Base-by-base conservation (phyloP, 2,113 vertebrate genomes). In the Brachypteracias leptosomus region DNA sequence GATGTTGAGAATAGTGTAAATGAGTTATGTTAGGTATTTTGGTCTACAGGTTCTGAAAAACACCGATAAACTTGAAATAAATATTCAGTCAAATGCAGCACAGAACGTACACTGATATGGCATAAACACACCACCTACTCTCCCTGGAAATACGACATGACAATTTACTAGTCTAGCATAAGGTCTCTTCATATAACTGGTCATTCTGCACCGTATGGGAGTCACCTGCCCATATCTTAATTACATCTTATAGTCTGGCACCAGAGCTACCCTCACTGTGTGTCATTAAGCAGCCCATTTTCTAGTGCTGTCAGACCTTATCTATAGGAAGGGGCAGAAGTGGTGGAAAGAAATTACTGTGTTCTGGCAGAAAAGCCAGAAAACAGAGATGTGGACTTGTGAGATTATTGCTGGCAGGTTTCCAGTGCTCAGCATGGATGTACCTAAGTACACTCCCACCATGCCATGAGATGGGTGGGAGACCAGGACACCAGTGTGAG, bases 391-490 rank as follows among this genome's bases (percentile, higher is more conserved):
- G 24, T 47, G 9, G 33, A 10, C 51, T 35, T 54, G 54, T 6
- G 33, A 35, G 49, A 31, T 59, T 52, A 76, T 35, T 1, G 2
- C 61, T 74, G 68, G 28, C 22, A 28, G 52, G 33, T 38, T 93
- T 65, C 47, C 52, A 47, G 61, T 0, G 0, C 14, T 93, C 55
- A n/a, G 35, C 24, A 22, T 19, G 21, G 62, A 28, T 11, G 6
- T 54, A 18, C 22, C 17, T 11, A 4, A 5, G 10, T 42, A 17
- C 1, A 5, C 6, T 73, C 46, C 67, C 29, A 21, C 33, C 44
- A 7, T 0, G 1, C 17, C 42, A 9, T 0, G 51, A 42, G 25
- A 15, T 35, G 51, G 26, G 26, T 6, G 2, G 51, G 44, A 71
- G 33, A 63, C 7, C 2, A 3, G 15, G 24, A 33, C 18, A 26